Evolutionary conservation across 2,888 invertebrate genomes (phyloP).

Genomic region (Steinernema hermaphroditum): DNA sequence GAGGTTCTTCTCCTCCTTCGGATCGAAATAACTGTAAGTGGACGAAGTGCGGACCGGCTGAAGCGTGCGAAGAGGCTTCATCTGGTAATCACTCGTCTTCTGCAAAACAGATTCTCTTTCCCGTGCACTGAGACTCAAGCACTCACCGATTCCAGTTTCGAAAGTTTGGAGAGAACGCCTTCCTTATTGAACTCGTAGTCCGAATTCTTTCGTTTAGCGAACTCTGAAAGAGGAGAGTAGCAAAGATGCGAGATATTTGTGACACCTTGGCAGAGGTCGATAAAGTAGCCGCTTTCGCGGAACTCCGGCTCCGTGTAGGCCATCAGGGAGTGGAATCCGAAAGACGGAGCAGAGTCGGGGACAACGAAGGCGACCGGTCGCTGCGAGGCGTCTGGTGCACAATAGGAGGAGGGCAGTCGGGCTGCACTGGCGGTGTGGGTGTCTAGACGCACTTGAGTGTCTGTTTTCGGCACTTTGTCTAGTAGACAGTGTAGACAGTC

Average conservation of each 20-base stretch:
- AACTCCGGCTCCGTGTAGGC: background rate
- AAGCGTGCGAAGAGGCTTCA: background rate
- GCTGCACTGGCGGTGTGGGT: too few relatives aligned
- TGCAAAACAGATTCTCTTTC: background rate
- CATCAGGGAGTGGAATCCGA: background rate
- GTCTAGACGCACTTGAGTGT: too few relatives aligned
- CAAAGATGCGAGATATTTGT: background rate
- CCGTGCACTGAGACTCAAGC: background rate
- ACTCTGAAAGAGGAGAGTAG: background rate
- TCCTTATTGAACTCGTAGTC: slow-evolving; percentile 4
- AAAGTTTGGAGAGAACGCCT: background rate
- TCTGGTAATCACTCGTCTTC: slow-evolving; percentile 6
- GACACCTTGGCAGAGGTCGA: background rate
- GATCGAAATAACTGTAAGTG: slow-evolving; percentile 15
- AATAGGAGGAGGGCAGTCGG: too few relatives aligned
- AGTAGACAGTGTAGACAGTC: too few relatives aligned
- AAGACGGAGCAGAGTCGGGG: too few relatives aligned
- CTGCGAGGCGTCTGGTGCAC: too few relatives aligned
- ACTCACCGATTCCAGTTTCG: background rate
- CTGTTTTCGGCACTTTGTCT: too few relatives aligned
- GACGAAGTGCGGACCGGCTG: background rate
- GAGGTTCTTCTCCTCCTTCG: slow-evolving; percentile 26
- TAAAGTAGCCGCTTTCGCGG: slow-evolving; percentile 10
- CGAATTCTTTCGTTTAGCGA: background rate
- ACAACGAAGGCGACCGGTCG: too few relatives aligned